Conservation (phyloP, 2,797 vertebrate species). For the Acrossocheilus fasciatus region DNA sequence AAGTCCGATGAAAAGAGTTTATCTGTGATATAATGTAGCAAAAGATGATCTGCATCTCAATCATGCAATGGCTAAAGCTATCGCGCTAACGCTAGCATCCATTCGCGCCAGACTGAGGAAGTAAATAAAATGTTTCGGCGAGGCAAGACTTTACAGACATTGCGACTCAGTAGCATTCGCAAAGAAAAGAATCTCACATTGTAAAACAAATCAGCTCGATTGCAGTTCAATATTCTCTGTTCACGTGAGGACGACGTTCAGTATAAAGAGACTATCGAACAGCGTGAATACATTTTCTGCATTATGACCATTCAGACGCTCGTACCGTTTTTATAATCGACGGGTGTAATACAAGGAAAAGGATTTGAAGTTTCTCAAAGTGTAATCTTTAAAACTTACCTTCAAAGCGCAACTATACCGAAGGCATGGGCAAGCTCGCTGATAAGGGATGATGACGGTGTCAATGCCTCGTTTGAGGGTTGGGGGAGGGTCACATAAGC, state of each 20-base stretch:
- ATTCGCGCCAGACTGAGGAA: not conserved
- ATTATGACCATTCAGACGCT: not conserved
- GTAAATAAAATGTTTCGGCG: not conserved
- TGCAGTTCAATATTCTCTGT: not conserved
- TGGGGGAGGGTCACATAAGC: conserved; percentile 25
- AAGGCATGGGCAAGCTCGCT: not conserved
- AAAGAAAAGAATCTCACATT: no score
- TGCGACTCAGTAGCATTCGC: not conserved
- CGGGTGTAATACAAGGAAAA: not conserved
- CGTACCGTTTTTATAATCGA: no score
- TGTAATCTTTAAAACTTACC: conserved; percentile 7
- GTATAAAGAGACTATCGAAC: not conserved
- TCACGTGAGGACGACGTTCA: not conserved
- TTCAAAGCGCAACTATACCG: not conserved
- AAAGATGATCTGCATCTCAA: not conserved
- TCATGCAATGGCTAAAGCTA: not conserved
- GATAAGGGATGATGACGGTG: not conserved
- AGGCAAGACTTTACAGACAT: not conserved
- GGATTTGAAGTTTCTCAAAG: accelerated
- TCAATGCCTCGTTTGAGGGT: not conserved
- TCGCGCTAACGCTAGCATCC: conserved; percentile 22
- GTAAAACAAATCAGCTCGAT: not conserved
- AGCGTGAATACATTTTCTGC: not conserved
- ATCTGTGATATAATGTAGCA: not conserved
- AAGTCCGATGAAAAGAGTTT: not conserved